A percentile compares a stretch with the other conserved stretches of the same genome.
These are phyloP conservation scores for Heliconius congener DNA, from an alignment of 1,140 invertebrate genomes.

Conservation along the genomic window DNA sequence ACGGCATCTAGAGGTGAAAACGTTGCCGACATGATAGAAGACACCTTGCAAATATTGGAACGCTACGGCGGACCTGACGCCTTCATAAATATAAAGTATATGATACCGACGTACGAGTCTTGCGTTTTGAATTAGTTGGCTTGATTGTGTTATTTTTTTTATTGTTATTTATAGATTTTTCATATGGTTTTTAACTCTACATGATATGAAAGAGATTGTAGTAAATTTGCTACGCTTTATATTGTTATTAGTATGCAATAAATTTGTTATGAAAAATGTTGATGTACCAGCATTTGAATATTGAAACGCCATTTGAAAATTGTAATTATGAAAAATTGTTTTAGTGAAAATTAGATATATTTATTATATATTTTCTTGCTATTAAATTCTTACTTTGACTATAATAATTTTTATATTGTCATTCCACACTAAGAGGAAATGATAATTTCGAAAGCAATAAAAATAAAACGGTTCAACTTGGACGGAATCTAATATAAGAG, in stretches of 20 bases:
- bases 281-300: neutral
- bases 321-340: no score
- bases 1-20: slow-evolving; percentile 88
- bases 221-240: neutral
- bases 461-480: no score
- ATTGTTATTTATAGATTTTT: slow-evolving; percentile 4
- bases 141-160: slow-evolving; percentile 11
- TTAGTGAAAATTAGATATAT: no score
- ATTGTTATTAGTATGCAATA: no score
- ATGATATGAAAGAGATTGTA: neutral
- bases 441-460: no score
- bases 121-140: slow-evolving; percentile 87
- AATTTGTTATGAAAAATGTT: neutral
- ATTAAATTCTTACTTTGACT: no score
- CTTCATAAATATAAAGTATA: slow-evolving; percentile 98
- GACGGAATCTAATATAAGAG: no score
- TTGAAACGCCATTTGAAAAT: no score
- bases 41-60: slow-evolving; percentile 95
- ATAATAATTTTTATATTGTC: no score
- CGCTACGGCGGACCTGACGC: slow-evolving; percentile 94
- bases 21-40: slow-evolving; percentile 93
- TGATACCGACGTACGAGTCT: slow-evolving; percentile 98
- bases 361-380: no score
- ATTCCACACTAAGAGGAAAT: no score
- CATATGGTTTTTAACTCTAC: neutral